Evolutionary conservation across 35 echinoderm and acorn worm species (phyloP).

Genomic region (Holothuria glaberrima): DNA sequence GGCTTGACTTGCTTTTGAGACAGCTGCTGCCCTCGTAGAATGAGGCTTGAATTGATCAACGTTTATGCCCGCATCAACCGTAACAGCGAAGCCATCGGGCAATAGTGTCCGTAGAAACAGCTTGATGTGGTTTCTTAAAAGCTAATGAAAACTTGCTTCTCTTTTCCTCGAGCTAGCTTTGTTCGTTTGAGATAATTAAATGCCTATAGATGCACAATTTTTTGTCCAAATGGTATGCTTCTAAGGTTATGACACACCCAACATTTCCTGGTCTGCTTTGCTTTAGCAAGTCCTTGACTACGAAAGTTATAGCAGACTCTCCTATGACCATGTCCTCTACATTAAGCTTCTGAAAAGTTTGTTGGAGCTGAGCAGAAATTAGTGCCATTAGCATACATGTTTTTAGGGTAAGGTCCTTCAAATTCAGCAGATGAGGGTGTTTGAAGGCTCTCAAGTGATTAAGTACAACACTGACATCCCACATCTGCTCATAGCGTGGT

Average conservation of each 20-base stretch:
- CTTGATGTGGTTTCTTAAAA: constrained; percentile 40
- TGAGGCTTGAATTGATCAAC: neutral
- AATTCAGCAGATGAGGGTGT: neutral
- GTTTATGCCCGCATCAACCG: constrained; percentile 4
- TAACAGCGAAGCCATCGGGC: constrained; percentile 38
- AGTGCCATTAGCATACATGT: neutral
- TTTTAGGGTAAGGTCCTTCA: constrained; percentile 38
- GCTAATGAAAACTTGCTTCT: constrained; percentile 62
- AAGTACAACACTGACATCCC: constrained; percentile 52
- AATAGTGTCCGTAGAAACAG: constrained; percentile 55
- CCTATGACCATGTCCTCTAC: neutral
- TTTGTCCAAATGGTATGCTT: constrained; percentile 20
- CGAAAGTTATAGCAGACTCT: constrained; percentile 9
- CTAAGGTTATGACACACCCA: constrained; percentile 22
- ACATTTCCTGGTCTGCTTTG: constrained; percentile 50
- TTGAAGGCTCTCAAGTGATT: constrained; percentile 1
- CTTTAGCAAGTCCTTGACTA: constrained; percentile 35
- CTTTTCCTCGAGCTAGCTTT: neutral
- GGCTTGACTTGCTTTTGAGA: neutral
- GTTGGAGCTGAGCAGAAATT: constrained; percentile 5
- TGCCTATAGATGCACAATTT: constrained; percentile 42
- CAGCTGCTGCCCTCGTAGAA: constrained; percentile 13
- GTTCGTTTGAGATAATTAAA: constrained; percentile 39
- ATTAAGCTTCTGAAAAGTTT: constrained; percentile 17
- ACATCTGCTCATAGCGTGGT: constrained; percentile 36